These are phyloP conservation scores for Popillia japonica DNA, from an alignment of 1,140 invertebrate species.

Conservation along the genomic window DNA sequence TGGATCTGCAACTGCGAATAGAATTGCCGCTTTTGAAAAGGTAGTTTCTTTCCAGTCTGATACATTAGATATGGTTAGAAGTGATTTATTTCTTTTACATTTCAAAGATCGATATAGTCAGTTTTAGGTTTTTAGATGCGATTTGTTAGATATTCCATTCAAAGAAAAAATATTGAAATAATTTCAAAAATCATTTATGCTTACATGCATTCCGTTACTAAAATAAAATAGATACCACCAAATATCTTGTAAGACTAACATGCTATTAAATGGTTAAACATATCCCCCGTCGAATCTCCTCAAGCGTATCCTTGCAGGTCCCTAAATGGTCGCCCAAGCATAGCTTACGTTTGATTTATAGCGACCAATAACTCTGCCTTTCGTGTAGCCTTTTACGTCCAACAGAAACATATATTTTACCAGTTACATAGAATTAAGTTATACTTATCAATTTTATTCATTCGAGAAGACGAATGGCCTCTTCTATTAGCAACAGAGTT, in stretches of 20 bases:
- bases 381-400: not conserved
- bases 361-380: not conserved
- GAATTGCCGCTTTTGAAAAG: conserved; percentile 24
- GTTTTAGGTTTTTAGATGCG: not conserved
- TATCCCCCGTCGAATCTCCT: not conserved
- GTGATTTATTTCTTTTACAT: conserved; percentile 1
- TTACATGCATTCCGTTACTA: not conserved
- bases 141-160: not conserved
- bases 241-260: not conserved
- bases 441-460: not conserved
- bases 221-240: not conserved
- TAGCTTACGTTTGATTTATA: conserved; percentile 3
- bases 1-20: conserved; percentile 29
- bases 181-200: not conserved
- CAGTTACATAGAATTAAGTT: not conserved
- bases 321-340: not conserved
- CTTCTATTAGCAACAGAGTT: no score
- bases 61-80: not conserved
- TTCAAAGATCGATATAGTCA: not conserved
- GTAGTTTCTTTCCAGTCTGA: not conserved
- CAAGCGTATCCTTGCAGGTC: not conserved
- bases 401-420: not conserved
- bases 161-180: not conserved
- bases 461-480: no score
- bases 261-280: not conserved